Evolutionary conservation across 37 sponge, comb jelly and placozoan species (phyloP).

Genomic region (Agelas oroides): DNA sequence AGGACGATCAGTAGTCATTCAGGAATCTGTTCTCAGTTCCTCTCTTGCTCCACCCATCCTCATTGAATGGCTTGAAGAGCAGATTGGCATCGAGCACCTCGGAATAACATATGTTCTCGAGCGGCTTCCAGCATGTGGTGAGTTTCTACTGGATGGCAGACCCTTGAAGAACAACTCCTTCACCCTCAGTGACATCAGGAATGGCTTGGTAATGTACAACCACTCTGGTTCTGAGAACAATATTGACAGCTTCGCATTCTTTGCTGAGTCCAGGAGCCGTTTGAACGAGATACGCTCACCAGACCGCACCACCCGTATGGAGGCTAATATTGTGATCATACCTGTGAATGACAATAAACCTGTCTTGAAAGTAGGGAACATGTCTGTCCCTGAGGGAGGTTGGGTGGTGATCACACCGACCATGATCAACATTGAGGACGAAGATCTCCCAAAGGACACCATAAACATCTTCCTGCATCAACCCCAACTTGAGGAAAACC

Average conservation of each 20-base stretch:
- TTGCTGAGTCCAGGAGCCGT: constrained; percentile 23
- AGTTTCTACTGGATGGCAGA: background rate
- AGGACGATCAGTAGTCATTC: constrained; percentile 12
- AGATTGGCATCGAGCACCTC: constrained; percentile 16
- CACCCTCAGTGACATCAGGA: constrained; percentile 29
- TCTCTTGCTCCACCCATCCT: background rate
- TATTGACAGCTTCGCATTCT: constrained; percentile 18
- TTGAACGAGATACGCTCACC: constrained; percentile 15
- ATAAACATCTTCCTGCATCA: background rate
- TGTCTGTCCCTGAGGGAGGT: constrained; percentile 43
- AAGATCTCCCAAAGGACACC: constrained; percentile 30
- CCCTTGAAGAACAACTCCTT: constrained; percentile 19
- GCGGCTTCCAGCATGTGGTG: constrained; percentile 15
- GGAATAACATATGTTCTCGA: constrained; percentile 23
- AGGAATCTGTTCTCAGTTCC: background rate
- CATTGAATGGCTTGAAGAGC: background rate
- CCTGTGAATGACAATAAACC: constrained; percentile 58
- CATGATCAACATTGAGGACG: constrained; percentile 35
- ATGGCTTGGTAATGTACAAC: constrained; percentile 13
- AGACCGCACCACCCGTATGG: background rate
- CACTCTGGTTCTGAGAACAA: constrained; percentile 57
- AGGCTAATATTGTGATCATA: constrained; percentile 10
- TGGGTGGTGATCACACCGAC: constrained; percentile 20
- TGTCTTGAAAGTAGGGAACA: background rate
- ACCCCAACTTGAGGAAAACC: background rate